phyloP scores from a whole-genome alignment of 2,113 vertebrate species.

The Ondatra zibethicus region DNA sequence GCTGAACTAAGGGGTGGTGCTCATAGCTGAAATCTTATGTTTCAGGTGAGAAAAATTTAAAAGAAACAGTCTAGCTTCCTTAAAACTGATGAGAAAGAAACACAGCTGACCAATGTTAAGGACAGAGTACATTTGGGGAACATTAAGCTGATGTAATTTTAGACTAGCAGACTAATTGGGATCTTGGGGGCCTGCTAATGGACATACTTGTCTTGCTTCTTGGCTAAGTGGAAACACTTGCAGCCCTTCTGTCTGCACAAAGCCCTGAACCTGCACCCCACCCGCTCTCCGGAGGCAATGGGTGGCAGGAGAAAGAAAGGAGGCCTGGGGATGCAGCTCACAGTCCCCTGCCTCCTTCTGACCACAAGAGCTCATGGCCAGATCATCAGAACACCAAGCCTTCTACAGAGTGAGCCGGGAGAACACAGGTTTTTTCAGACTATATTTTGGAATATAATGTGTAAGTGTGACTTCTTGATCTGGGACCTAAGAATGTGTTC shows the following conservation, averaged over 20 bases:
- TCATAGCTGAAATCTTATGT: neutral
- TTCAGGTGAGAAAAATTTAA: conserved; percentile 38
- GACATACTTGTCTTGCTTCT: conserved; percentile 33
- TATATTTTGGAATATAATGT: neutral
- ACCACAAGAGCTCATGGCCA: neutral
- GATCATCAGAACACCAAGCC: too few relatives aligned
- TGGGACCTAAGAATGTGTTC: neutral
- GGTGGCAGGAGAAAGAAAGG: neutral
- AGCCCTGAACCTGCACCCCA: neutral
- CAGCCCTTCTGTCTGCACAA: neutral
- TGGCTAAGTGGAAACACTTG: conserved; percentile 37
- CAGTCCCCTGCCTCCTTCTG: neutral
- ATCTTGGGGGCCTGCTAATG: neutral
- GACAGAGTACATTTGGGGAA: neutral
- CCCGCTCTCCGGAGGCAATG: neutral
- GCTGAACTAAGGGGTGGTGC: neutral
- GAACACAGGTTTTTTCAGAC: neutral
- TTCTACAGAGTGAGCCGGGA: neutral
- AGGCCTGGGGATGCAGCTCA: neutral
- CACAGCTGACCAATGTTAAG: conserved; percentile 1
- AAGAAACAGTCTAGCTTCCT: neutral
- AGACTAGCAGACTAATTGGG: conserved; percentile 24
- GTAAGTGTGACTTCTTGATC: neutral
- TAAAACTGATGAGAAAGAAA: conserved; percentile 25
- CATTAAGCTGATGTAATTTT: conserved; percentile 30